Evolutionary conservation across 2,113 vertebrate genomes (phyloP).

Genomic region (Clarias batrachus): DNA sequence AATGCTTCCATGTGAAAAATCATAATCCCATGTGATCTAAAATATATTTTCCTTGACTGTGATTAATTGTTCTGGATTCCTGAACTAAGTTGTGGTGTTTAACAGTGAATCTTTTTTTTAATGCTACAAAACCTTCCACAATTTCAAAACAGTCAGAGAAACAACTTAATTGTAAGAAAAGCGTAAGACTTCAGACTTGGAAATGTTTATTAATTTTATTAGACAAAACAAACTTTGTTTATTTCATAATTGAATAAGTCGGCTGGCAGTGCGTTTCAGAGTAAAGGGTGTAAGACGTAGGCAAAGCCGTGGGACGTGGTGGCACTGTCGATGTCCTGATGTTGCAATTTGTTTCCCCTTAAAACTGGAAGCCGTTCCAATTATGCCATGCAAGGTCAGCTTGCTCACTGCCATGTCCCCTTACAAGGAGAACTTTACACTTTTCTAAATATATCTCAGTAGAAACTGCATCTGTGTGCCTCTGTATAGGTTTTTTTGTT

Average conservation of each 20-base stretch:
- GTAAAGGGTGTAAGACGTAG: not conserved
- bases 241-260: not conserved
- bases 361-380: constrained; percentile 53
- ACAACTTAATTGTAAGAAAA: not conserved
- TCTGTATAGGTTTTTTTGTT: not conserved
- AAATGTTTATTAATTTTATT: not conserved
- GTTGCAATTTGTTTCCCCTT: constrained; percentile 30
- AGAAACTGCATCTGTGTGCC: constrained; percentile 15
- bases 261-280: not conserved
- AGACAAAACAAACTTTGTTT: not conserved
- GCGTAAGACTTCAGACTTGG: not conserved
- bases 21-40: not conserved
- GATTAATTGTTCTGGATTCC: constrained; percentile 4
- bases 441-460: constrained; percentile 66
- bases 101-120: not conserved
- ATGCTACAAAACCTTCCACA: not conserved
- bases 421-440: constrained; percentile 63
- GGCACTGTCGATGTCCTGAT: not conserved
- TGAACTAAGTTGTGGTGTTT: not conserved
- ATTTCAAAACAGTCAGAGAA: not conserved
- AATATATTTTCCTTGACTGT: not conserved
- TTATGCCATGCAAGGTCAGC: constrained; percentile 50
- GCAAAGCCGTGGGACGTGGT: not conserved
- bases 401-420: constrained; percentile 52
- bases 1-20: not conserved